These are phyloP conservation scores for Podarcis lilfordi DNA, from an alignment of 2,797 vertebrate genomes.

Conservation along the genomic window DNA sequence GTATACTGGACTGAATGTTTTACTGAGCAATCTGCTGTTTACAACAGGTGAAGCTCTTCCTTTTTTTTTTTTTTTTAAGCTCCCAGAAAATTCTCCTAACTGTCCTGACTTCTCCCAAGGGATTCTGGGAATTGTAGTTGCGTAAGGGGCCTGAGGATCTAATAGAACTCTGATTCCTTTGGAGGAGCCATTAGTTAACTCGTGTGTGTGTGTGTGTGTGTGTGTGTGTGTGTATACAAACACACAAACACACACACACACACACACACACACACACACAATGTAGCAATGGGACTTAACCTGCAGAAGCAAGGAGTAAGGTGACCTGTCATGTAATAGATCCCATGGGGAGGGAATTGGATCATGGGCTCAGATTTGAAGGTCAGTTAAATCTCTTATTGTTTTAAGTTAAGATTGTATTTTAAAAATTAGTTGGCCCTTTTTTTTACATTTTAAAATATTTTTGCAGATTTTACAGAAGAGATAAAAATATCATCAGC, in stretches of 20 bases:
- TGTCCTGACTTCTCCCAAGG: not conserved
- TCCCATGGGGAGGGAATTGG: too few species aligned
- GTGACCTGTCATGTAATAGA: not conserved
- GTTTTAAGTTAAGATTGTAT: not conserved
- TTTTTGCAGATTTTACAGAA: too few species aligned
- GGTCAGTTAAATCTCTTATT: too few species aligned
- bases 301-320: too few species aligned
- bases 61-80: not conserved
- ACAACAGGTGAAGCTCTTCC: not conserved
- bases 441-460: not conserved
- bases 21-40: not conserved
- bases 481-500: too few species aligned
- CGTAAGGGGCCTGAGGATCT: not conserved
- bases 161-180: conserved; percentile 8
- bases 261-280: too few species aligned
- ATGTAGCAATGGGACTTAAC: not conserved
- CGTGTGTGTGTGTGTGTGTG: too few species aligned
- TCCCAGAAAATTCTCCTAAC: not conserved
- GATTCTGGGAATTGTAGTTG: not conserved
- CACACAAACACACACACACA: too few species aligned
- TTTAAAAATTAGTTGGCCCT: not conserved
- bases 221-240: rapidly evolving
- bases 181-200: not conserved
- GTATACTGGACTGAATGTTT: not conserved
- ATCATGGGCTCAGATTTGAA: not conserved